Percentiles rank a stretch among this genome's conserved stretches.
Evolutionary conservation across 2,113 vertebrate species (phyloP).

Genomic region (Nothoprocta perdicaria): DNA sequence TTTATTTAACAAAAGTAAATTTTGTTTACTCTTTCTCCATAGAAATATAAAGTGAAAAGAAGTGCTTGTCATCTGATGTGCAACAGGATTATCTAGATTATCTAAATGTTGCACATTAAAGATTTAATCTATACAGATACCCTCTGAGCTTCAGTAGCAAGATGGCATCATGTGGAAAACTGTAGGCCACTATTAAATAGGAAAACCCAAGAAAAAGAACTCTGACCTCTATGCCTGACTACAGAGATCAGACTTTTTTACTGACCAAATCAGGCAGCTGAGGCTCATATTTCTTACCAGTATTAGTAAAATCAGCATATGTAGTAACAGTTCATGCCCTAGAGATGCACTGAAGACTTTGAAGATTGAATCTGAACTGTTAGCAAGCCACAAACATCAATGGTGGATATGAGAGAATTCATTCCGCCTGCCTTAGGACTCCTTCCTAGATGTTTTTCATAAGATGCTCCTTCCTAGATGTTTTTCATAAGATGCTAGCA

Average conservation of each 20-base stretch:
- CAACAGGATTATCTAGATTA: neutral
- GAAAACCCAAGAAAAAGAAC: slow-evolving; percentile 3
- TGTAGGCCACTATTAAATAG: slow-evolving; percentile 1
- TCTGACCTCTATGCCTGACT: neutral
- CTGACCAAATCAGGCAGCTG: slow-evolving; percentile 13
- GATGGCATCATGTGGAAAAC: neutral
- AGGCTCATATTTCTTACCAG: neutral
- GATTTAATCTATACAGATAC: neutral
- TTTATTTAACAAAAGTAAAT: slow-evolving; percentile 65
- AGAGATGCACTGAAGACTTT: neutral
- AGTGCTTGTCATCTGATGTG: slow-evolving; percentile 33
- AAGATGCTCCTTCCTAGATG: neutral
- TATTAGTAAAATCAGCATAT: neutral
- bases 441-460: neutral
- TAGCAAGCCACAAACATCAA: neutral
- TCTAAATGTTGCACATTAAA: slow-evolving; percentile 22
- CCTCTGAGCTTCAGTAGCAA: slow-evolving; percentile 1
- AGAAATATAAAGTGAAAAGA: slow-evolving; percentile 72
- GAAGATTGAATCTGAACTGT: neutral
- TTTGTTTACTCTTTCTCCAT: slow-evolving; percentile 27
- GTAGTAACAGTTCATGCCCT: neutral
- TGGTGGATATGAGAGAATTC: neutral
- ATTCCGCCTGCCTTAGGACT: neutral
- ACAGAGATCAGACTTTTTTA: neutral
- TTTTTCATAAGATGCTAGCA: neutral